Conservation (phyloP, 1,140 invertebrate species). For the Lucilia cuprina region DNA sequence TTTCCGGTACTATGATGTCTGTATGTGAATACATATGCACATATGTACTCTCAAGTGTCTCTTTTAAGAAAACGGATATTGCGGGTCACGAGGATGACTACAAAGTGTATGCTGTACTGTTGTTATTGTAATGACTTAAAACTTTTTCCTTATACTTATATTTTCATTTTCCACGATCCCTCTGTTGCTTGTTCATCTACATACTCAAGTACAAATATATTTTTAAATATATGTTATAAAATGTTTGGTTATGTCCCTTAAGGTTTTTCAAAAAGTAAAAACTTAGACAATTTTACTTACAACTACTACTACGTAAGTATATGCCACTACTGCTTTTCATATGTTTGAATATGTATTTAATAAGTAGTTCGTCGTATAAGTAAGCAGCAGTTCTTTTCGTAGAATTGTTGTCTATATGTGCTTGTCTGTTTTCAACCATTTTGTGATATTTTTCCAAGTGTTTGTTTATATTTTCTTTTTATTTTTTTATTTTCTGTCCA, state of each 20-base stretch:
- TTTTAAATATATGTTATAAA: background rate
- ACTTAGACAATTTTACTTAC: background rate
- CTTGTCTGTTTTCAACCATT: background rate
- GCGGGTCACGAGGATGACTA: conserved; percentile 20
- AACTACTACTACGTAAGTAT: conserved; percentile 1
- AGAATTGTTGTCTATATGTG: background rate
- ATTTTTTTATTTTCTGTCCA: background rate
- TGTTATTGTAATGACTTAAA: conserved; percentile 6
- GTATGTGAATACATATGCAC: background rate
- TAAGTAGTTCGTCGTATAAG: background rate
- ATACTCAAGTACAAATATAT: background rate
- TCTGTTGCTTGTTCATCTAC: no score
- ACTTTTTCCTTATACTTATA: background rate
- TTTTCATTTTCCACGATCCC: background rate
- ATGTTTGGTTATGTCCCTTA: conserved; percentile 24
- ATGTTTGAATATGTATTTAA: background rate
- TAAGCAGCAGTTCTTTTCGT: background rate
- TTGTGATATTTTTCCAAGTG: conserved; percentile 7
- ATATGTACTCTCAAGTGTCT: background rate
- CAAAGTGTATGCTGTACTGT: background rate
- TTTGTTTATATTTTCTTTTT: background rate
- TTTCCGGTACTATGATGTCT: background rate
- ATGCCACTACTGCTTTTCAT: background rate
- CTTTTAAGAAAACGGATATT: conserved; percentile 23
- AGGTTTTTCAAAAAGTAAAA: conserved; percentile 1